Evolutionary conservation across 1,140 invertebrate species (phyloP), one percentile per base, ranked within the genome.

Genomic region (Ips nitidus): DNA sequence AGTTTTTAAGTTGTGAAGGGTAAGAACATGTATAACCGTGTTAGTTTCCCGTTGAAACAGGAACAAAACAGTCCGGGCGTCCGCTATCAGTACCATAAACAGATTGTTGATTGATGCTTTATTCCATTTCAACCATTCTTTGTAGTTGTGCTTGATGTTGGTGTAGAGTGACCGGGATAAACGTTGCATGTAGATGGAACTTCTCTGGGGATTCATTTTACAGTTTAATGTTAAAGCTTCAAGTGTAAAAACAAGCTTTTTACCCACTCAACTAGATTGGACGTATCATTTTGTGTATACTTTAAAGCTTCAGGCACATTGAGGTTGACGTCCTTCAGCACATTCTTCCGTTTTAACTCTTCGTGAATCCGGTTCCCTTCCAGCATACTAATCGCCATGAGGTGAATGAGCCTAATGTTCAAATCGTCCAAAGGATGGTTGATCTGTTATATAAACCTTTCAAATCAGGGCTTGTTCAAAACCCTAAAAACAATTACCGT

Each of bases 231-330:
- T 2, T 59, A n/a, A 58, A 58, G 40, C 37, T 50, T 40, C n/a
- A 69, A 53, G 45, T 2, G 45, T 50, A 2, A 50, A 50, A 50
- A 50, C 22, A 2, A 50, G 3, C 7, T 50, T 50, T 40, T 71
- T 73, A 79, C 79, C 79, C 79, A 80, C 75, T 80, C 79, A 8
- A 64, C 73, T 40, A 79, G 72, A 43, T 74, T 72, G 5, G 22
- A 47, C 3, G 66, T 61, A 50, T 73, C 65, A n/a, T 71, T 55
- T 59, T 74, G 75, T 6, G 75, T 75, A 66, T 66, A 76, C 53
- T 74, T 71, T 22, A 80, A 71, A 1, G 78, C 78, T 72, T 80
- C 78, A 5, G 79, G 79, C 8, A 80, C 74, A 38, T 78, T 79
- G 43, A 81, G 67, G 74, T 79, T 80, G 3, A 77, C 58, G 58